Evolutionary conservation across 2,888 invertebrate species (phyloP), one percentile per base, ranked within the genome.

Genomic region (Cyclophora albipunctata): DNA sequence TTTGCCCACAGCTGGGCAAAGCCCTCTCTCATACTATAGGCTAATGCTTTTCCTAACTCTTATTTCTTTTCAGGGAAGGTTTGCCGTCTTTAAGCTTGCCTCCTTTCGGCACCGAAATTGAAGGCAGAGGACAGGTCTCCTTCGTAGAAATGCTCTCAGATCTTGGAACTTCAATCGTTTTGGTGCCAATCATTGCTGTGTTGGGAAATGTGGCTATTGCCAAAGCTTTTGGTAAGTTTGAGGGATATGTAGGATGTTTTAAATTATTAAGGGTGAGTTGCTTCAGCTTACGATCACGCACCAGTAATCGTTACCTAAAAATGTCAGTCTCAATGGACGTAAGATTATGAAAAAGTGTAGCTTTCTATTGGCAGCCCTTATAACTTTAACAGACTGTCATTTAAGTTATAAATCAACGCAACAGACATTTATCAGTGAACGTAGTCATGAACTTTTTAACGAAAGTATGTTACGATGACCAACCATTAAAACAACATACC

Each of bases 121-220:
- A 90, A 48, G 92, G 92, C 50, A 82, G 84, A 46, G 37, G 5
- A 20, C 91, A 92, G 3, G 82, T 92, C 7, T 79, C 78, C 5
- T 93, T 94, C 62, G 69, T 90, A 7, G 92, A 93, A 56, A 94
- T 94, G 95, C 90, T 94, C 51, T 90, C 93, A 34, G 93, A 95
- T 71, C 90, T 98, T 51, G 97, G 97, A 3, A 92, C 95, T 0
- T 96, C 97, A 0, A 93, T 98, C 56, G 84, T 95, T 35, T 90
- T 98, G 48, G 93, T 98, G 5, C 97, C 98, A 2, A 91, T 98
- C 40, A 95, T 98, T 59, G 96, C 95, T 0, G 95, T 98, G 0
- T 85, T 98, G 45, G 98, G 98, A 57, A 96, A 97, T 70, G 96
- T 98, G 1, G 98, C 98, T 5, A 98, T 98, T 59, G 97, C 97